phyloP scores from a whole-genome alignment of 2,113 vertebrate genomes.

The Gadus chalcogrammus region DNA sequence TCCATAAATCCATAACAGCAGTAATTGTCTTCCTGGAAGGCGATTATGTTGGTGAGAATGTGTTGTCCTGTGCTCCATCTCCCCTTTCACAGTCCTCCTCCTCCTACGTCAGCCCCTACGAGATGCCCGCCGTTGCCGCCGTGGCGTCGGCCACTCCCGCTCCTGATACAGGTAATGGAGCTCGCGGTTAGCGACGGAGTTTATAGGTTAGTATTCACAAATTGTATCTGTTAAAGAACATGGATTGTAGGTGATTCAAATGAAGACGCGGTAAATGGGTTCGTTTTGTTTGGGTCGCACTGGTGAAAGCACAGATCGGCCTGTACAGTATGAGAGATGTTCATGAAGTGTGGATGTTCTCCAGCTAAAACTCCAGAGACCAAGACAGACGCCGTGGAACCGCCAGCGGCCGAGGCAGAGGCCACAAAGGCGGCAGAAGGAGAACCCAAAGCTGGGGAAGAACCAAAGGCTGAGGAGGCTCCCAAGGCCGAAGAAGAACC shows the following conservation, averaged over 20 bases:
- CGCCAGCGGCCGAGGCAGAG: neutral
- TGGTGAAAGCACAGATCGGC: too few species aligned
- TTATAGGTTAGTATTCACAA: constrained; percentile 1
- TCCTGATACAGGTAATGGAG: constrained; percentile 54
- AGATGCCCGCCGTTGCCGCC: constrained; percentile 54
- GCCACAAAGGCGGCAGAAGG: neutral
- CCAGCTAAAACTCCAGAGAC: neutral
- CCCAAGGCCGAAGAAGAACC: constrained; percentile 7
- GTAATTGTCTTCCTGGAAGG: constrained; percentile 33
- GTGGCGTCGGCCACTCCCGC: constrained; percentile 22
- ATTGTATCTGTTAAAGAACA: too few species aligned
- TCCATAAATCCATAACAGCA: constrained; percentile 18
- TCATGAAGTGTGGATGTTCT: too few species aligned
- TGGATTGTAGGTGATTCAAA: too few species aligned
- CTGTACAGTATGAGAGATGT: too few species aligned
- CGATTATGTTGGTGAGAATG: constrained; percentile 18
- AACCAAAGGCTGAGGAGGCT: constrained; percentile 5
- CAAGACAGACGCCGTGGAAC: neutral
- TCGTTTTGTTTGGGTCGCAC: too few species aligned
- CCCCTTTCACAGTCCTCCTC: constrained; percentile 52
- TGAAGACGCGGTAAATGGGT: too few species aligned
- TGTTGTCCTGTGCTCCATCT: constrained; percentile 27
- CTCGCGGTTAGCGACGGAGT: neutral
- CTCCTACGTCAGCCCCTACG: constrained; percentile 69
- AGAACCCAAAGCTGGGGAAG: constrained; percentile 10